Conservation (phyloP, 2,113 vertebrate genomes). For the Dipodomys spectabilis region DNA sequence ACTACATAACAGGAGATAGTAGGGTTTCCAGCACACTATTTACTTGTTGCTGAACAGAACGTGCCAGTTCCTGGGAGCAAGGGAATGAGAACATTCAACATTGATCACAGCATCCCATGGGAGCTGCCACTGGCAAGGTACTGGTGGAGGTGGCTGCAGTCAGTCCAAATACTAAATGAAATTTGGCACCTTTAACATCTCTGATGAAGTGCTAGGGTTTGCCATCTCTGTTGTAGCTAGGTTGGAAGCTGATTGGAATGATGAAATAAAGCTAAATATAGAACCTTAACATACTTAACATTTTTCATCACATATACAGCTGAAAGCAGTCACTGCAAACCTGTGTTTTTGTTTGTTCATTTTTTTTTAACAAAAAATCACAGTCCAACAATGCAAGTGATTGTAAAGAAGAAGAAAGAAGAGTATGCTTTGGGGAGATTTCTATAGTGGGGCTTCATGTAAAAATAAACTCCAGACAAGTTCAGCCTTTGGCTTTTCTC, state of each 20-base stretch:
- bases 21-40: slow-evolving; percentile 30
- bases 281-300: slow-evolving; percentile 38
- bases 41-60: neutral
- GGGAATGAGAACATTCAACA: slow-evolving; percentile 32
- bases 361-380: neutral
- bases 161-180: slow-evolving; percentile 36
- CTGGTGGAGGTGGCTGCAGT: slow-evolving; percentile 3
- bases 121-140: neutral
- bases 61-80: slow-evolving; percentile 13
- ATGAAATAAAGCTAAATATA: slow-evolving; percentile 27
- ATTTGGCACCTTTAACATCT: neutral
- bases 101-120: slow-evolving; percentile 6
- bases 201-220: slow-evolving; percentile 12
- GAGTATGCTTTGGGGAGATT: neutral
- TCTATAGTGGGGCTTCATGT: neutral
- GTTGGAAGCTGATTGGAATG: slow-evolving; percentile 49
- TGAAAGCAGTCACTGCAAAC: slow-evolving; percentile 48
- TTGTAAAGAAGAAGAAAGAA: slow-evolving; percentile 36
- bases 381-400: slow-evolving; percentile 36
- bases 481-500: slow-evolving; percentile 36
- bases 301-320: slow-evolving; percentile 49
- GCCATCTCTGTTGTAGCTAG: neutral
- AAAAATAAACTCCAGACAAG: slow-evolving; percentile 24
- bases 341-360: too few relatives aligned
- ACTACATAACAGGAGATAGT: slow-evolving; percentile 23